These are phyloP conservation scores for Cephus cinctus DNA, from an alignment of 1,140 invertebrate species.

Conservation along the genomic window DNA sequence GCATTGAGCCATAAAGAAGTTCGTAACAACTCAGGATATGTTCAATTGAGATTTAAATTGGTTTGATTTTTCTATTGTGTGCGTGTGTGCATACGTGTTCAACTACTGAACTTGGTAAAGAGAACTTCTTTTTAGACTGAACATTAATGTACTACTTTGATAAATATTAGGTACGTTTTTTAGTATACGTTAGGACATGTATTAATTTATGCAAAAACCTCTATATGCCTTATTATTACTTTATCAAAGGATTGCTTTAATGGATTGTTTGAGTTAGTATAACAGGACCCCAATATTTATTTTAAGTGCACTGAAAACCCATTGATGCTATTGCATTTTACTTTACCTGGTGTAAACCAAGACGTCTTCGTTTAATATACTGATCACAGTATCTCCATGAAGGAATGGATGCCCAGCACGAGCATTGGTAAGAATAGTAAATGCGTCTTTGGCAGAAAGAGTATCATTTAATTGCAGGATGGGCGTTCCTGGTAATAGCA, in stretches of 20 bases:
- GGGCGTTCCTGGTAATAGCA: constrained; percentile 73
- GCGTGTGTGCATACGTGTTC: no score
- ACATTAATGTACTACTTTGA: no score
- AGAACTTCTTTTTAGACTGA: no score
- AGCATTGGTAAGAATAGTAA: constrained; percentile 31
- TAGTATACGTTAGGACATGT: no score
- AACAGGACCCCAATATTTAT: no score
- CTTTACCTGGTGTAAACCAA: constrained; percentile 65
- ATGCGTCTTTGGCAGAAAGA: constrained; percentile 34
- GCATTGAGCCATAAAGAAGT: not conserved
- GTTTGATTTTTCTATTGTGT: constrained; percentile 4
- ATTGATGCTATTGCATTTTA: constrained; percentile 4
- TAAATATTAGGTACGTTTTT: no score
- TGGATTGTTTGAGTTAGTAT: no score
- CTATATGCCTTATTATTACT: constrained; percentile 1
- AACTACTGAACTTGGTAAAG: no score
- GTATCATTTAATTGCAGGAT: constrained; percentile 62
- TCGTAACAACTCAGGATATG: constrained; percentile 19
- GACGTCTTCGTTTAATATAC: constrained; percentile 55
- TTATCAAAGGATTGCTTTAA: constrained; percentile 5
- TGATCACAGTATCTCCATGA: constrained; percentile 56
- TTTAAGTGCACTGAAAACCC: no score
- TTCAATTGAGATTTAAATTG: constrained; percentile 20
- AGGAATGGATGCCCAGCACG: constrained; percentile 54
- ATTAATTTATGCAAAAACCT: constrained; percentile 12